Evolutionary conservation across 2,113 vertebrate species (phyloP).

Genomic region (Lontra canadensis): DNA sequence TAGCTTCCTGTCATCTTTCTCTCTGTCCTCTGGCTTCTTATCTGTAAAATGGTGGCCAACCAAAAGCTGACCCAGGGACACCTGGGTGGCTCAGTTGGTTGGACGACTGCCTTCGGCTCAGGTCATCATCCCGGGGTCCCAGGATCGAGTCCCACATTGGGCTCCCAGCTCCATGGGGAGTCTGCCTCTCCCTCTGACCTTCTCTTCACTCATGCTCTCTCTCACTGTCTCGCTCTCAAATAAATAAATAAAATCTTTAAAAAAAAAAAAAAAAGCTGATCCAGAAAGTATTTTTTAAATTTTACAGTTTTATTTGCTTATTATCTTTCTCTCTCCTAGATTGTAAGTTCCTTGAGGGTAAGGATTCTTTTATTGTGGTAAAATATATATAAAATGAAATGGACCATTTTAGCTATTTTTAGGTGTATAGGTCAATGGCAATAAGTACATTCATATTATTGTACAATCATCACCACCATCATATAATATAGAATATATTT

Average conservation of each 20-base stretch:
- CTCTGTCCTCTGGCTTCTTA: not conserved
- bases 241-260: too few species aligned
- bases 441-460: not conserved
- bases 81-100: too few species aligned
- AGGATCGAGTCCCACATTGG: too few species aligned
- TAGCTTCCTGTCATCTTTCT: not conserved
- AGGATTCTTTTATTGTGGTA: not conserved
- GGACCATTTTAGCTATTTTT: not conserved
- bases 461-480: not conserved
- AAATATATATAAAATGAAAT: not conserved
- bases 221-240: too few species aligned
- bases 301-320: not conserved
- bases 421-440: not conserved
- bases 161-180: too few species aligned
- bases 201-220: too few species aligned
- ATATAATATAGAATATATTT: not conserved
- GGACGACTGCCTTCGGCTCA: too few species aligned
- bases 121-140: too few species aligned
- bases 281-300: not conserved
- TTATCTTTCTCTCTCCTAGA: not conserved
- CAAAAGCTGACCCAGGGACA: conserved; percentile 7
- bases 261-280: too few species aligned
- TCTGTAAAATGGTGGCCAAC: not conserved
- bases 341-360: not conserved
- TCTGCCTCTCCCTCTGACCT: too few species aligned